Evolutionary conservation across 2,797 vertebrate genomes (phyloP).

Genomic region (Molossus molossus): DNA sequence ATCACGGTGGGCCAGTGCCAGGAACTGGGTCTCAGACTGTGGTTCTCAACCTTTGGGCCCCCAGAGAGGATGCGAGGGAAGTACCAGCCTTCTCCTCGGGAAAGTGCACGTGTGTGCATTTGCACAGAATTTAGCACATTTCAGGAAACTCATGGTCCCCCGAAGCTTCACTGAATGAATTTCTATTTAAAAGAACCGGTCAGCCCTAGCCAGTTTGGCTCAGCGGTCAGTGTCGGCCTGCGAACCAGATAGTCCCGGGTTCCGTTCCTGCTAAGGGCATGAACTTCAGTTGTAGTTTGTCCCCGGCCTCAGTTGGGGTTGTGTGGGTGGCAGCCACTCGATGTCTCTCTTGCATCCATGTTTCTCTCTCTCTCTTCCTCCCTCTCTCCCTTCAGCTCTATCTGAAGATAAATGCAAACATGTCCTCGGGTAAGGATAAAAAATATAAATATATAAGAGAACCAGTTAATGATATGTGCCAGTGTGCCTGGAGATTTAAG

Average conservation of each 20-base stretch:
- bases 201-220: no score
- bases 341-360: no score
- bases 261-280: no score
- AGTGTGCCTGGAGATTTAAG: not conserved
- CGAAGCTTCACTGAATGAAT: not conserved
- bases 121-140: not conserved
- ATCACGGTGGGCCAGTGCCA: not conserved
- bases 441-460: not conserved
- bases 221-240: no score
- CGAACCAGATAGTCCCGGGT: no score
- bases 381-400: no score
- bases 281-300: no score
- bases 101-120: not conserved
- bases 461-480: not conserved
- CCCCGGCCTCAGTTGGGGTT: no score
- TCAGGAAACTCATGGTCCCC: not conserved
- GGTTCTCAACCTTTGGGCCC: not conserved
- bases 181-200: not conserved
- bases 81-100: not conserved
- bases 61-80: not conserved
- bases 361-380: no score
- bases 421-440: no score
- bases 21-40: not conserved
- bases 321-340: no score
- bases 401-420: no score